phyloP scores from a whole-genome alignment of 2,888 invertebrate genomes.

The Synanthedon vespiformis region DNA sequence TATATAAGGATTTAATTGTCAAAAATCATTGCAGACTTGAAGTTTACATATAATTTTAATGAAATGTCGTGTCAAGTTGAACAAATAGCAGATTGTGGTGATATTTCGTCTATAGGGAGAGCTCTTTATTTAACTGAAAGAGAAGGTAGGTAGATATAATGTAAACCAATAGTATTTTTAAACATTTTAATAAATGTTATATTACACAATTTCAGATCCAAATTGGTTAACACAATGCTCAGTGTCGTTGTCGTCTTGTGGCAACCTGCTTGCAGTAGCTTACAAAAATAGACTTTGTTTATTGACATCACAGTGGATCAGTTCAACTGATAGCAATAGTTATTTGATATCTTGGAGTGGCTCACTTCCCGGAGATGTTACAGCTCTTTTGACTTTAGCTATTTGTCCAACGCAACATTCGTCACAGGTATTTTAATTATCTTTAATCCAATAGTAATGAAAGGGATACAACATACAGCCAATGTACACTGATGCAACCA shows the following conservation, averaged over 20 bases:
- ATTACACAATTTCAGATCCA: constrained; percentile 34
- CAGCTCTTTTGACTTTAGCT: constrained; percentile 40
- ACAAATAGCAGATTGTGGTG: constrained; percentile 71
- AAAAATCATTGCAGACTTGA: too few species aligned
- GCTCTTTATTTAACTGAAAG: constrained; percentile 68
- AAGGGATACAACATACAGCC: too few species aligned
- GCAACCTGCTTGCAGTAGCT: constrained; percentile 50
- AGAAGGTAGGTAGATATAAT: constrained; percentile 39
- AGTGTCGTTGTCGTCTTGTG: constrained; percentile 56
- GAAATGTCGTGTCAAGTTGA: constrained; percentile 73
- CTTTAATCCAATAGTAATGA: too few species aligned
- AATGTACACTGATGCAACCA: too few species aligned
- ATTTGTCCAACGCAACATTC: constrained; percentile 57
- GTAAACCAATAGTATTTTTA: background rate
- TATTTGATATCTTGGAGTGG: constrained; percentile 63
- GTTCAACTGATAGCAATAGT: constrained; percentile 47
- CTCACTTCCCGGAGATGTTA: constrained; percentile 47
- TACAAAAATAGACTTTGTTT: constrained; percentile 49
- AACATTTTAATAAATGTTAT: background rate
- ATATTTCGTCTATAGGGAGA: constrained; percentile 69
- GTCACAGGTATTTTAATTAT: constrained; percentile 40
- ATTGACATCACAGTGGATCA: constrained; percentile 60
- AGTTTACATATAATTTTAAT: background rate
- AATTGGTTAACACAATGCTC: constrained; percentile 57
- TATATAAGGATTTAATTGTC: too few species aligned